phyloP scores from a whole-genome alignment of 2,797 vertebrate species.

The Cheracebus regulus region DNA sequence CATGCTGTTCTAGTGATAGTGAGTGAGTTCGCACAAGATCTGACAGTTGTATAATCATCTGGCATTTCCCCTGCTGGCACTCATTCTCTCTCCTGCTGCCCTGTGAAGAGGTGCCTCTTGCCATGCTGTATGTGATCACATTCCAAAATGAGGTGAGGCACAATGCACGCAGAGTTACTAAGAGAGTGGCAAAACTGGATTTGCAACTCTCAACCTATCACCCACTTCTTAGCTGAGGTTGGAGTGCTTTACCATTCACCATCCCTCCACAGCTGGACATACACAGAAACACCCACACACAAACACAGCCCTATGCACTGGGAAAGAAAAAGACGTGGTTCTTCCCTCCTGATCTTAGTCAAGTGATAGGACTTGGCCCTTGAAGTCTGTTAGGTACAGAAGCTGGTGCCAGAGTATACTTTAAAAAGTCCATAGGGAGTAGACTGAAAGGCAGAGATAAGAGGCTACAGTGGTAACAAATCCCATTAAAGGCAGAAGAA shows the following conservation, averaged over 20 bases:
- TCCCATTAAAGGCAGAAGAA: background rate
- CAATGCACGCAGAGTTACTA: background rate
- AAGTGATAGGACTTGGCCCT: background rate
- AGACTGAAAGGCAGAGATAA: background rate
- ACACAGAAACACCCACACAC: background rate
- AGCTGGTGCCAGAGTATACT: background rate
- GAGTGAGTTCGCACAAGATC: background rate
- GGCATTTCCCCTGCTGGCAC: background rate
- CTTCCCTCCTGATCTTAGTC: background rate
- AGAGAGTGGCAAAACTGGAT: background rate
- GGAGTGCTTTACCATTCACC: background rate
- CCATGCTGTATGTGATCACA: background rate
- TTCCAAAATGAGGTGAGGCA: background rate
- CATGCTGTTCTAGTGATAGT: background rate
- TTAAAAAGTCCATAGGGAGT: background rate
- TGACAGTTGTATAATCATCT: background rate
- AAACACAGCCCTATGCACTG: background rate
- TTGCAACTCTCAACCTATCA: background rate
- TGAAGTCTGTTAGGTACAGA: background rate
- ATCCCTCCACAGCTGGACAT: background rate
- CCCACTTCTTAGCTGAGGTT: background rate
- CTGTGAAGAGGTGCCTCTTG: background rate
- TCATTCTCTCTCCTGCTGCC: background rate
- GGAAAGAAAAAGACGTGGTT: background rate
- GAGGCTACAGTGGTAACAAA: background rate